These are phyloP conservation scores for Gila orcuttii DNA, from an alignment of 2,113 vertebrate species.

Conservation along the genomic window DNA sequence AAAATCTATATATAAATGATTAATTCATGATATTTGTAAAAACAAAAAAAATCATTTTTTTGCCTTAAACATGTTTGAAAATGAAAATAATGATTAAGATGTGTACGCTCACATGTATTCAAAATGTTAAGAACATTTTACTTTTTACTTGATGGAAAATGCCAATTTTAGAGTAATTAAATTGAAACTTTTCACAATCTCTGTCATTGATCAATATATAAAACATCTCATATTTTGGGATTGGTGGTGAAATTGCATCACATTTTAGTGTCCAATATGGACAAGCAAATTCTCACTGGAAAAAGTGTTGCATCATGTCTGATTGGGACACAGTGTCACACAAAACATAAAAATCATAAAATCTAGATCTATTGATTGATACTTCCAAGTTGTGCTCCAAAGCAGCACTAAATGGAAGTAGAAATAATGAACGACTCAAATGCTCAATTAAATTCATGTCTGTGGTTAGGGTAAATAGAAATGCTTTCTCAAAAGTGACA, in stretches of 20 bases:
- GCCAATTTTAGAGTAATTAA: not conserved
- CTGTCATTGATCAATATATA: not conserved
- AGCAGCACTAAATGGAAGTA: slow-evolving; percentile 5
- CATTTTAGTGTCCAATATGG: not conserved
- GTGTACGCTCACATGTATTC: not conserved
- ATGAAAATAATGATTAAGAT: not conserved
- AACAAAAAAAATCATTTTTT: not conserved
- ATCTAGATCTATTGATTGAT: slow-evolving; percentile 8
- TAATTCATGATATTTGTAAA: not conserved
- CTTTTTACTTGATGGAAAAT: not conserved
- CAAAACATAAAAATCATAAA: not conserved
- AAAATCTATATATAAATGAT: not conserved
- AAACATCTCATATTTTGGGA: not conserved
- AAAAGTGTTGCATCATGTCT: not conserved
- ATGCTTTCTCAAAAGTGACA: slow-evolving; percentile 60
- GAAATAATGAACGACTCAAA: slow-evolving; percentile 31
- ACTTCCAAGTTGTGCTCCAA: slow-evolving; percentile 24
- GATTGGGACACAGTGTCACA: not conserved
- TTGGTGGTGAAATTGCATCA: not conserved
- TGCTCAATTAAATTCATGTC: slow-evolving; percentile 42
- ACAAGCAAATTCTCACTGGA: not conserved
- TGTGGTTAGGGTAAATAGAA: slow-evolving; percentile 47
- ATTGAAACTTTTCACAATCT: not conserved
- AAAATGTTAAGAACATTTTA: not conserved
- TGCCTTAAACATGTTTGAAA: not conserved